Percentiles rank a stretch among this genome's conserved stretches.
These are phyloP conservation scores for Pachyrhynchus sulphureomaculatus DNA, from an alignment of 1,140 invertebrate genomes.

Conservation along the genomic window DNA sequence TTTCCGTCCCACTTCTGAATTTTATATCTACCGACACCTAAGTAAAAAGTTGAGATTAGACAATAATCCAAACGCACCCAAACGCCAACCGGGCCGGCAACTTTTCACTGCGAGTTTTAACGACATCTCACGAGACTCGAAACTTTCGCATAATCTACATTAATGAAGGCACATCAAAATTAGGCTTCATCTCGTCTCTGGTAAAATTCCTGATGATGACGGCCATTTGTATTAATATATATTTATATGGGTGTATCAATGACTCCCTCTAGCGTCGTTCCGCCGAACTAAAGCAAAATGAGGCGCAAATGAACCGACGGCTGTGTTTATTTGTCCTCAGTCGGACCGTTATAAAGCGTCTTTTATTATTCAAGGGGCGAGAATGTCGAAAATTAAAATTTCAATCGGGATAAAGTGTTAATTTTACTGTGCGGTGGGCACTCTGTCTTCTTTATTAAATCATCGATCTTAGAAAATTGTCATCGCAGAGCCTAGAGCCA, in stretches of 20 bases:
- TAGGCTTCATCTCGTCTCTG: slow-evolving; percentile 24
- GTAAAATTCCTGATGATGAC: slow-evolving; percentile 31
- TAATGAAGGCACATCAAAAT: slow-evolving; percentile 33
- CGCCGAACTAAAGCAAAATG: slow-evolving; percentile 29
- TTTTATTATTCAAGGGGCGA: slow-evolving; percentile 25
- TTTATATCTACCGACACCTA: too few species aligned
- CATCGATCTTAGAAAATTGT: too few species aligned
- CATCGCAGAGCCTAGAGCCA: too few species aligned
- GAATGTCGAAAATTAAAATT: slow-evolving; percentile 24
- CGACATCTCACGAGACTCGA: slow-evolving; percentile 24
- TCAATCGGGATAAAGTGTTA: slow-evolving; percentile 6
- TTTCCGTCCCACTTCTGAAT: too few species aligned
- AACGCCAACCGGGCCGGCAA: background rate
- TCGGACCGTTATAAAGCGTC: slow-evolving; percentile 28
- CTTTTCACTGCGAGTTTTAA: slow-evolving; percentile 31
- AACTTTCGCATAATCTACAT: slow-evolving; percentile 34
- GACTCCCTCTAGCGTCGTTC: slow-evolving; percentile 33
- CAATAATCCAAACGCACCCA: background rate
- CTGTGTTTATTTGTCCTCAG: slow-evolving; percentile 31
- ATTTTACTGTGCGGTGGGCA: too few species aligned
- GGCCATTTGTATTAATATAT: slow-evolving; percentile 37
- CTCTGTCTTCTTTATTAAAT: too few species aligned
- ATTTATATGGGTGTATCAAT: slow-evolving; percentile 38
- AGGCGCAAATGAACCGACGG: slow-evolving; percentile 30
- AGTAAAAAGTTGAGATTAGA: too few species aligned